Percentiles rank a stretch among this genome's conserved stretches.
Evolutionary conservation across 2,797 vertebrate genomes (phyloP).

Genomic region (Hybognathus amarus): DNA sequence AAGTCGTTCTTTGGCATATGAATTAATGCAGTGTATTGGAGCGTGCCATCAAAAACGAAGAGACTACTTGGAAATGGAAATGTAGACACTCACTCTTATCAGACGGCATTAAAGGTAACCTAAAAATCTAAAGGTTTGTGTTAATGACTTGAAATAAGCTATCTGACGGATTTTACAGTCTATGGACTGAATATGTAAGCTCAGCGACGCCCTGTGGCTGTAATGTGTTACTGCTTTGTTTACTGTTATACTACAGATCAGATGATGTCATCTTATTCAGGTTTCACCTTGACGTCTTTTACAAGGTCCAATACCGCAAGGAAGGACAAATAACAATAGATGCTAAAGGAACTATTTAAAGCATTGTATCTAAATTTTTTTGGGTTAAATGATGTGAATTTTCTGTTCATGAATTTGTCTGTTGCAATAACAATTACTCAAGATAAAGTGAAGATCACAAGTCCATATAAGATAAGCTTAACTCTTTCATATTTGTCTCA

Average conservation of each 20-base stretch:
- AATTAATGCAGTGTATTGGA: background rate
- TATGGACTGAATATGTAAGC: background rate
- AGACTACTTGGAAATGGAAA: background rate
- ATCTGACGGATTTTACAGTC: no score
- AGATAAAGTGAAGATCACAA: background rate
- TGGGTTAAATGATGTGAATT: background rate
- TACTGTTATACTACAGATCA: background rate
- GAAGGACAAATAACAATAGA: background rate
- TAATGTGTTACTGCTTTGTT: background rate
- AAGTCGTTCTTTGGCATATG: background rate
- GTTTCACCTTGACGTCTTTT: background rate
- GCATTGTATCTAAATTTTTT: background rate
- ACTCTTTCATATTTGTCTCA: background rate
- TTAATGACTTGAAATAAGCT: background rate
- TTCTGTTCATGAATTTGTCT: background rate
- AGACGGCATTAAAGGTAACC: no score
- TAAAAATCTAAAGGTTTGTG: background rate
- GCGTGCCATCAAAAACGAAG: background rate
- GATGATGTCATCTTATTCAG: conserved; percentile 26
- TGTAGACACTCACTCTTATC: background rate
- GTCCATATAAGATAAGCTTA: background rate
- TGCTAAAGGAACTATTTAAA: background rate
- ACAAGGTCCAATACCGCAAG: background rate
- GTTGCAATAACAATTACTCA: no score
- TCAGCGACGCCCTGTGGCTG: conserved; percentile 33